Evolutionary conservation across 2,113 vertebrate genomes (phyloP).

Genomic region (Thalassarche chlororhynchos): DNA sequence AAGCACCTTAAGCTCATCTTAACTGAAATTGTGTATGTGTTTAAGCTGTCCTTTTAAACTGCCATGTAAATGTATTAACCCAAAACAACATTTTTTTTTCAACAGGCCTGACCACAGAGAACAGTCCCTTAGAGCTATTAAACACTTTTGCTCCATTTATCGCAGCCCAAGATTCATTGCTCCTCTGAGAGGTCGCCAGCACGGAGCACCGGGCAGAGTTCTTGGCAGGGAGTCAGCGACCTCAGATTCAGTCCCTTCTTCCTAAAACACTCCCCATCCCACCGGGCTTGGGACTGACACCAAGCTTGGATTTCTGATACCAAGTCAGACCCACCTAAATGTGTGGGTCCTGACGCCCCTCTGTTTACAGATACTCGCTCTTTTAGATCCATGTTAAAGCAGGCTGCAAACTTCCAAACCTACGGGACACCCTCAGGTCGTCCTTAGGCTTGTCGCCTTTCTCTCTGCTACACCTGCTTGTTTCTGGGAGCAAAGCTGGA

Average conservation of each 20-base stretch:
- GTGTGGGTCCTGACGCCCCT: background rate
- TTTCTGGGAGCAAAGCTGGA: background rate
- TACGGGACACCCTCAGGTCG: background rate
- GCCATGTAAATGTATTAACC: background rate
- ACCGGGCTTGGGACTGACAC: background rate
- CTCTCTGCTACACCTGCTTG: background rate
- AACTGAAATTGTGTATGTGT: background rate
- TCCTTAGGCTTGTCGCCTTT: background rate
- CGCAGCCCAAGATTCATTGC: background rate
- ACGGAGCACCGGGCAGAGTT: background rate
- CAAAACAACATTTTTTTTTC: background rate
- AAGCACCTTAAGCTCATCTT: constrained; percentile 40
- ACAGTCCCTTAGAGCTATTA: background rate
- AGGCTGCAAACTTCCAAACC: background rate
- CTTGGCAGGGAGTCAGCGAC: background rate
- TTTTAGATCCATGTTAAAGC: background rate
- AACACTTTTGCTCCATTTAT: background rate
- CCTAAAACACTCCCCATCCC: background rate
- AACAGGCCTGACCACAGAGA: background rate
- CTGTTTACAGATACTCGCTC: background rate
- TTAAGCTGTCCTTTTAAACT: constrained; percentile 24
- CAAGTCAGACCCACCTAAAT: background rate
- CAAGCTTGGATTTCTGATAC: background rate
- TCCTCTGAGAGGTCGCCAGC: background rate
- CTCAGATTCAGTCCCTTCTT: background rate